Base-by-base conservation (phyloP, 1,140 invertebrate genomes). In the Brachionus angularis region DNA sequence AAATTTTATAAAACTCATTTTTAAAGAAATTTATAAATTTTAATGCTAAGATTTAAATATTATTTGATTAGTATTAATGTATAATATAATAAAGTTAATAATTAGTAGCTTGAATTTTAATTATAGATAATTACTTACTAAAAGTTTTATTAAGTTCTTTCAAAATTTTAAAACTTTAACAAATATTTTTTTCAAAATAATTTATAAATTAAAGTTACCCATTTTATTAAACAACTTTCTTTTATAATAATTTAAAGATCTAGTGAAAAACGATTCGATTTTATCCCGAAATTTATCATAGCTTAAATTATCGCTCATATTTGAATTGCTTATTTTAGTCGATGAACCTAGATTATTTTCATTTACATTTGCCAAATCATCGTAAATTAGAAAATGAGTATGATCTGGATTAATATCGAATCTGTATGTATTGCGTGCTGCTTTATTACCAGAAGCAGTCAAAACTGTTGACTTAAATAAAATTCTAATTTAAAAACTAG, bases 351-450 rank as follows among this genome's bases (percentile, higher is more conserved):
- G 12, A 47, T 50, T 29, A n/a, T 52, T 52, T 21, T 29, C 18
- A 23, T 44, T 50, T n/a, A n/a, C n/a, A 46, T 46, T 47, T 21
- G 14, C 25, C 14, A 67, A 29, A 47, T 67, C 62, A 50, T 67
- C 62, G 25, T 67, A 67, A 23, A 67, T 49, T 7, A 67, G 21
- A 47, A 67, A 67, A 50, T 67, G 62, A 33, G 62, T 67, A 50
- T 67, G 62, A 67, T 67, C 62, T 5, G 62, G 62, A 42, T 67
- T 67, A 0, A 67, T 27, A 23, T 67, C 62, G 21, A 67, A 67
- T 1, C 62, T 18, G 23, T 67, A 50, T 42, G 47, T 67, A 21
- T 67, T 67, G 33, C 29, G 34, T 23, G 33, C 47, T 1, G 62
- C 36, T 50, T 47, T 67, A 27, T 67, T 67, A 21, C 62, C 62